Base-by-base conservation (phyloP, 2,888 invertebrate species). In the Stratiomys singularior region DNA sequence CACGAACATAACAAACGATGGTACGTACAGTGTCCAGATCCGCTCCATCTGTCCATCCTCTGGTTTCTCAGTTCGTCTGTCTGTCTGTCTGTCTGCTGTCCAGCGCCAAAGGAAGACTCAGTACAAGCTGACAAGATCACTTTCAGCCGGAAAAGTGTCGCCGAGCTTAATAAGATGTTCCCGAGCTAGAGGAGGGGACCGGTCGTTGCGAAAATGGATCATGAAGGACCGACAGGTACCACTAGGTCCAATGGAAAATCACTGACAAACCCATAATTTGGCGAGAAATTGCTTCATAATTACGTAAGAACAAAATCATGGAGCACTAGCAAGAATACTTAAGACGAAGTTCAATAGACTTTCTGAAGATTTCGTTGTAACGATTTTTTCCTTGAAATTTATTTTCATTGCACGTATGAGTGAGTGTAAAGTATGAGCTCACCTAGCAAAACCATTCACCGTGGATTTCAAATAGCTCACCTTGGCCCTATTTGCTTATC, bases 131-230 rank as follows among this genome's bases (percentile, higher is more conserved):
- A 58, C 72, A 56, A 30, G 72, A 72, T 72, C 56, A 72, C 72
- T 72, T 72, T 72, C 72, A 56, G 58, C 58, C 72, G 56, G 72
- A 58, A 72, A 72, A 58, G 30, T 58, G 58, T 72, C 56, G 72
- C 71, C 71, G 30, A 64, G 47, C 47, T 46, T 71, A 71, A 72
- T 72, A 72, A 72, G 72, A 58, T 72, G 52, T 58, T 46, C n/a
- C n/a, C n/a, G n/a, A n/a, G n/a, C n/a, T n/a, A n/a, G 44, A 67
- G 46, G 25, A 72, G 30, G 27, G 47, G 21, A 21, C 72, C 18
- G 72, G 72, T 58, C 56, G 18, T 72, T 72, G 72, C 72, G 56
- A 72, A 28, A 28, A 21, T n/a, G 18, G 52, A 52, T 52, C 7
- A 52, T n/a, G 23, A 21, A 15, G 7, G 23, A 60, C 21, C 27